Evolutionary conservation across 1,140 invertebrate species (phyloP), one percentile per base, ranked within the genome.

Genomic region (Luehdorfia chinensis): DNA sequence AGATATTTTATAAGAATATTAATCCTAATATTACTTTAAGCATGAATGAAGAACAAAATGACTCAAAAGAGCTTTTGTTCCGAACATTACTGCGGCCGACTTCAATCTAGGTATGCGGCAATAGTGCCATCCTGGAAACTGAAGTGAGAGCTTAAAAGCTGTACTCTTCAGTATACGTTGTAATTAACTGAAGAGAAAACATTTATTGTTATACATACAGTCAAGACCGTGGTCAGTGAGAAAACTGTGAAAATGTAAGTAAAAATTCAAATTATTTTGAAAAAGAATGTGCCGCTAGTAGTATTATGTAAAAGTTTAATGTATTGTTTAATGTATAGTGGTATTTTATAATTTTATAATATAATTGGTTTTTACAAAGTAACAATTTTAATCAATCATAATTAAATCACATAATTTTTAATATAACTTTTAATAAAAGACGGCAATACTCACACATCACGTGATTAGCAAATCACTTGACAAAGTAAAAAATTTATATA

Each of bases 1-100:
- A n/a, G n/a, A n/a, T n/a, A n/a, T n/a, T n/a, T n/a, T n/a, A n/a
- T n/a, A n/a, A 45, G 9, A 41, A 21, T 23, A 15, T 34, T 28
- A 28, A 31, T 27, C 46, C 25, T 49, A 37, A 44, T 30, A 2
- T 39, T 45, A 11, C 25, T 9, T 18, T 21, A 34, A 49, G 47
- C 49, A 56, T 45, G 47, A 33, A 27, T 49, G 28, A 14, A 18
- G 34, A 47, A 31, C 23, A 39, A 30, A 32, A 12, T 50, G 49
- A 59, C 55, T 18, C 18, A 32, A 43, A 45, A 56, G 33, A 61
- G 55, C 46, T 64, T 74, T 43, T 73, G 64, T 55, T 14, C 58
- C 47, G 55, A 69, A 80, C 31, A 21, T 57, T 78, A 84, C 79
- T 84, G 79, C 79, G 73, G 76, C 75, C 76, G 60, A 55, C 37